These are phyloP conservation scores for Zalophus californianus DNA, from an alignment of 2,797 vertebrate genomes.

Conservation along the genomic window DNA sequence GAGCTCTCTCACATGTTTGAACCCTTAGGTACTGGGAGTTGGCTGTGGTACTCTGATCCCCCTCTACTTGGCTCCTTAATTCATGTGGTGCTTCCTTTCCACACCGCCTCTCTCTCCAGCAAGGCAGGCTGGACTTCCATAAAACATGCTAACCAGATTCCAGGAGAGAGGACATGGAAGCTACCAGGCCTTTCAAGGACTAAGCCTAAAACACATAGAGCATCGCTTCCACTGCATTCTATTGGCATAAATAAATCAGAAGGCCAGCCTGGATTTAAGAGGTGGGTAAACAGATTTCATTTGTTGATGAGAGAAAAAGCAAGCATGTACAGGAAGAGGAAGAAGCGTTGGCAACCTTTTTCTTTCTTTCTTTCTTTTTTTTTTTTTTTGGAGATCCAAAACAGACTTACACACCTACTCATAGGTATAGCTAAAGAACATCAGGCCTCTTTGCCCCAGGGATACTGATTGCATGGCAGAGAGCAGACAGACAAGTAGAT, in stretches of 20 bases:
- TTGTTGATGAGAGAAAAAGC: not conserved
- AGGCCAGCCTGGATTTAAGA: not conserved
- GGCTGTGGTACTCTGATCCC: not conserved
- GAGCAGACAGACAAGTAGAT: not conserved
- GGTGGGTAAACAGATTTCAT: not conserved
- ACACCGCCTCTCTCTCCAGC: not conserved
- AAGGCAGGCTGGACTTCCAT: not conserved
- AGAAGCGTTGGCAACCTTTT: not conserved
- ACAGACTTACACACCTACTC: not conserved
- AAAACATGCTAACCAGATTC: not conserved
- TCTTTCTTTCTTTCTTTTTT: too few relatives aligned
- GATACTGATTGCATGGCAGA: not conserved
- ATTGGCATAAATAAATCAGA: not conserved
- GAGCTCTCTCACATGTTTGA: accelerated
- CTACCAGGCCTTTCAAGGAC: not conserved
- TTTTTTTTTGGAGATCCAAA: not conserved
- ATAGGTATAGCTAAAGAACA: not conserved
- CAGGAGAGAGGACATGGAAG: not conserved
- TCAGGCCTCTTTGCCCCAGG: accelerated
- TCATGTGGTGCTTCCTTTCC: not conserved
- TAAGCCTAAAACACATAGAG: not conserved
- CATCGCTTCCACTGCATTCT: not conserved
- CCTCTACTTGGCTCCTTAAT: not conserved
- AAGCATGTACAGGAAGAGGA: not conserved
- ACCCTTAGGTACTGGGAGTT: not conserved